Evolutionary conservation across 2,797 vertebrate species (phyloP).

Genomic region (Menidia menidia): DNA sequence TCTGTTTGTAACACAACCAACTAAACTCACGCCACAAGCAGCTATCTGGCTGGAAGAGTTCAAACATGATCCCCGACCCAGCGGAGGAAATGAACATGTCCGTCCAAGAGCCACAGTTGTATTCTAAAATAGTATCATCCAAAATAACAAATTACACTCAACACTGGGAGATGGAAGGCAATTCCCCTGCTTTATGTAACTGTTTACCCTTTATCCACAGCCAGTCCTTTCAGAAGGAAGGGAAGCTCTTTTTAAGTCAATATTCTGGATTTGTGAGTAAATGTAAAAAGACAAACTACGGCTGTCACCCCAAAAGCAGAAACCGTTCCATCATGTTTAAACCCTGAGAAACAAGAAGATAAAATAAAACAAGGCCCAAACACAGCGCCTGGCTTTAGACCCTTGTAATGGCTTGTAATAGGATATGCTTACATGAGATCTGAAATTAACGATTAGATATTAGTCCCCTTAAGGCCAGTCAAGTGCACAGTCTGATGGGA

Average conservation of each 20-base stretch:
- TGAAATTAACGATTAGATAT: conserved; percentile 76
- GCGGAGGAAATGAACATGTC: conserved; percentile 36
- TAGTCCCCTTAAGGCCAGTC: conserved; percentile 73
- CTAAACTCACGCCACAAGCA: conserved; percentile 39
- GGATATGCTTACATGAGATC: conserved; percentile 73
- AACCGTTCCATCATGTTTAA: conserved; percentile 57
- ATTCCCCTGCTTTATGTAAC: conserved; percentile 37
- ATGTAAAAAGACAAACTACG: conserved; percentile 39
- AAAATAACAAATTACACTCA: conserved; percentile 21
- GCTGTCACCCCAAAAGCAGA: conserved; percentile 40
- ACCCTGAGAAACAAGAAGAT: conserved; percentile 44
- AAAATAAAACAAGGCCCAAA: conserved; percentile 54
- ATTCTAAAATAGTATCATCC: not conserved
- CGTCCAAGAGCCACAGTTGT: conserved; percentile 41
- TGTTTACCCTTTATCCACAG: conserved; percentile 16
- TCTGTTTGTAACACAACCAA: conserved; percentile 35
- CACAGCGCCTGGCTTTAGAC: conserved; percentile 61
- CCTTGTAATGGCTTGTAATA: conserved; percentile 76
- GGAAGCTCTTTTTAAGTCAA: conserved; percentile 24
- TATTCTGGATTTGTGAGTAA: conserved; percentile 39
- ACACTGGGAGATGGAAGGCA: conserved; percentile 23
- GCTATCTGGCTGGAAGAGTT: conserved; percentile 39
- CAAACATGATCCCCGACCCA: conserved; percentile 33
- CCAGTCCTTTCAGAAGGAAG: conserved; percentile 8
- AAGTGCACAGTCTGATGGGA: conserved; percentile 65